A percentile compares a stretch with the other conserved stretches of the same genome.
These are phyloP conservation scores for Danionella cerebrum DNA, from an alignment of 2,113 vertebrate genomes.

Conservation along the genomic window DNA sequence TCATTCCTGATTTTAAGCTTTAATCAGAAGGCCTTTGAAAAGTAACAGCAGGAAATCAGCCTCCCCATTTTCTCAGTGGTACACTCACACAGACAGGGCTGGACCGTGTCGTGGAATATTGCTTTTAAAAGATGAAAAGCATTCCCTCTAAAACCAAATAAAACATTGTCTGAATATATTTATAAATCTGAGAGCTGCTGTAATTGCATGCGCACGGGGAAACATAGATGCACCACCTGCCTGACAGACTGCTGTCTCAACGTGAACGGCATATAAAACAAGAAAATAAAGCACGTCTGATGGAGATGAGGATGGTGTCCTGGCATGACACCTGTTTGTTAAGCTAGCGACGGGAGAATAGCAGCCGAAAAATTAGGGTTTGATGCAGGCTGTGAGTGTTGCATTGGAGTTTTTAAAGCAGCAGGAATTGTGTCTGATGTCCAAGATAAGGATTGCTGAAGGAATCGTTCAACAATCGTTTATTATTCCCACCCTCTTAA, in stretches of 20 bases:
- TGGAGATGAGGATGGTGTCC: background rate
- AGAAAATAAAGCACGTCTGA: constrained; percentile 7
- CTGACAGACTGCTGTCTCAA: constrained; percentile 8
- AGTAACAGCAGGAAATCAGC: background rate
- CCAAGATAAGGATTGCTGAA: background rate
- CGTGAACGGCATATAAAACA: constrained; percentile 15
- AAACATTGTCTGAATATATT: background rate
- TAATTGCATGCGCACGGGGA: constrained; percentile 6
- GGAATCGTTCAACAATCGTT: background rate
- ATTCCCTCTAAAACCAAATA: background rate
- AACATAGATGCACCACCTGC: constrained; percentile 9
- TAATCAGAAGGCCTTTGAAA: constrained; percentile 4
- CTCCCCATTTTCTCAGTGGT: background rate
- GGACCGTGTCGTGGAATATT: background rate
- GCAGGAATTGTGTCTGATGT: too few relatives aligned
- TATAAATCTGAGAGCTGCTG: background rate
- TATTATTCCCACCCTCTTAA: too few relatives aligned
- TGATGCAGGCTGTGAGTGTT: background rate
- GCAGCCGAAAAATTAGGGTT: background rate
- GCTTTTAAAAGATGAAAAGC: background rate
- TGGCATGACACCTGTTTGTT: background rate
- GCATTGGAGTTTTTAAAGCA: too few relatives aligned
- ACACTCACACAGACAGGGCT: background rate
- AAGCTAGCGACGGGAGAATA: background rate
- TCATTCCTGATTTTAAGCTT: background rate